phyloP scores from a whole-genome alignment of 2,888 invertebrate species.

The Erynnis tages region DNA sequence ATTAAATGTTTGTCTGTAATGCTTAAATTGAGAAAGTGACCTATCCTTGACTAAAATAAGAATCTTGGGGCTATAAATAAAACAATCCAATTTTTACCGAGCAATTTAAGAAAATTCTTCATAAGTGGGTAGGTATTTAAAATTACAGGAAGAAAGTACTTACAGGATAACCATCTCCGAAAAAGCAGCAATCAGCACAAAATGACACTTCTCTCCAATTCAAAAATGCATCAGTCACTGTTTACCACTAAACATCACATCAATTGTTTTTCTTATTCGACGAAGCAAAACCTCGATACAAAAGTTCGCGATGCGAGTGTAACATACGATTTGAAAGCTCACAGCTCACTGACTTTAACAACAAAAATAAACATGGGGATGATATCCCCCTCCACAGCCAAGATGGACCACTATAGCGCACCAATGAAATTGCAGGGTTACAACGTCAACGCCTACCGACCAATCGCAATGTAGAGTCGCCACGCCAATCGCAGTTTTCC shows the following conservation, averaged over 20 bases:
- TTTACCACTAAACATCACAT: conserved; percentile 35
- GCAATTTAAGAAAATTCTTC: no score
- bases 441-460: conserved; percentile 57
- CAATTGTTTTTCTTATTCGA: background rate
- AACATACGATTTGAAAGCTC: conserved; percentile 59
- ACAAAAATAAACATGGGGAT: conserved; percentile 79
- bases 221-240: conserved; percentile 41
- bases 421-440: conserved; percentile 49
- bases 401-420: conserved; percentile 46
- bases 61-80: no score
- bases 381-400: conserved; percentile 56
- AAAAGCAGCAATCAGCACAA: conserved; percentile 36
- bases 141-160: conserved; percentile 42
- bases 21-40: no score
- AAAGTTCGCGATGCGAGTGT: conserved; percentile 27
- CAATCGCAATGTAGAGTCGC: conserved; percentile 46
- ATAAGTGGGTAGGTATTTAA: no score
- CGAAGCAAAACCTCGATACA: conserved; percentile 22
- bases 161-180: conserved; percentile 78
- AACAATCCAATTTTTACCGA: no score
- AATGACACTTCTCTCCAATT: conserved; percentile 9
- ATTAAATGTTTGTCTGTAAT: background rate
- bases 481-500: conserved; percentile 54
- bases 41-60: no score
- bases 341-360: conserved; percentile 72